Conservation (phyloP, 1,140 invertebrate species). For the Arion vulgaris region DNA sequence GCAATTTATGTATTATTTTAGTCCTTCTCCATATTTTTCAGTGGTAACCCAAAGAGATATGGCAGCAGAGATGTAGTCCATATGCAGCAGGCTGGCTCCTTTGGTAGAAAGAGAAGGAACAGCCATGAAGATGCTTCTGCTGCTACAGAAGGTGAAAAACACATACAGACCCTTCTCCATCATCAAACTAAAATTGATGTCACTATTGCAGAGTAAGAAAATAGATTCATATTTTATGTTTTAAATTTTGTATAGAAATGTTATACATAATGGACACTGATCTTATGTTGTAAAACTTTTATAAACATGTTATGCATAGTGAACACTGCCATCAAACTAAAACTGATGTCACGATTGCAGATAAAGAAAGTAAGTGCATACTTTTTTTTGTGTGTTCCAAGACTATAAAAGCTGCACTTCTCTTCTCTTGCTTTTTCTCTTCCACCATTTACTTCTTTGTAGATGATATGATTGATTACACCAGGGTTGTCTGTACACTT, state of each 20-base stretch:
- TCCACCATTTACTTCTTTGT: too few relatives aligned
- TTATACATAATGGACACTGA: too few relatives aligned
- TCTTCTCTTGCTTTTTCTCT: too few relatives aligned
- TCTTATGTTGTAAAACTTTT: not conserved
- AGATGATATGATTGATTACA: too few relatives aligned
- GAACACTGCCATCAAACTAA: too few relatives aligned
- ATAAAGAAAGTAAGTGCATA: too few relatives aligned
- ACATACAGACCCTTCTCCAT: slow-evolving; percentile 52
- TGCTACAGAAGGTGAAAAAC: slow-evolving; percentile 63
- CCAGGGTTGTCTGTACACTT: too few relatives aligned
- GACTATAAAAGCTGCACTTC: too few relatives aligned
- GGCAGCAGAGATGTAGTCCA: slow-evolving; percentile 53
- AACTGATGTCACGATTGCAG: too few relatives aligned
- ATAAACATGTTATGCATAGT: not conserved
- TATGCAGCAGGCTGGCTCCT: slow-evolving; percentile 43
- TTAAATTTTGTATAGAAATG: too few relatives aligned
- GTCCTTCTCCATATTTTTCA: slow-evolving; percentile 30
- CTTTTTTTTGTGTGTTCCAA: too few relatives aligned
- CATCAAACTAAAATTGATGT: slow-evolving; percentile 58
- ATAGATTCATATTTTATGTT: not conserved
- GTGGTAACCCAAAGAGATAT: slow-evolving; percentile 60
- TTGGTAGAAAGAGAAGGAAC: not conserved
- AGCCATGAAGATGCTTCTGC: slow-evolving; percentile 47
- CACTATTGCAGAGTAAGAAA: slow-evolving; percentile 55
- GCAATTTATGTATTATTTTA: too few relatives aligned